Evolutionary conservation across 2,797 vertebrate species (phyloP), one percentile per base, ranked within the genome.

Genomic region (Toxotes lorentzi): DNA sequence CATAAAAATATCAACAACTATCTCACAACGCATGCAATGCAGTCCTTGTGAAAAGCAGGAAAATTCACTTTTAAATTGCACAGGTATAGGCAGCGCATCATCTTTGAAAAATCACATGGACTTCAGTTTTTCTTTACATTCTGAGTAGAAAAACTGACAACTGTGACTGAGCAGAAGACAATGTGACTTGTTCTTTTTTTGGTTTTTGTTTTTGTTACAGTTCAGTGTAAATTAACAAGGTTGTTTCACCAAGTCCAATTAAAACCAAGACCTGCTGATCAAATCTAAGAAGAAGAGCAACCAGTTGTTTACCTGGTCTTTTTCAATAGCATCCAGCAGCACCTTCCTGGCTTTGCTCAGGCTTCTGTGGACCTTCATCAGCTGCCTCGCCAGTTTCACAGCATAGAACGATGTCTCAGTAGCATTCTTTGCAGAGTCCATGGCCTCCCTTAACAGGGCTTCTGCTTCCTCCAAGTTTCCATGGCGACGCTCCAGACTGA

Each of bases 391-490:
- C 63, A 99, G 91, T 89, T 99, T 99, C 85, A 99, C 96, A 60
- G 97, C 96, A 38, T 97, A 99, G 88, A 99, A 99, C 0, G 98
- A 97, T 0, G 95, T 93, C 61, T 99, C 98, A 0, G 90, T 95
- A 21, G 91, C 76, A 32, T 94, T 96, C 57, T 95, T 97, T 30
- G 96, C 95, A 1, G 94, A 95, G 59, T 94, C 95, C 89, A 99
- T 96, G 19, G 97, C 97, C 2, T 99, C 98, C 56, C 95, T 94
- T 30, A 99, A 94, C 82, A 99, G 92, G 7, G 94, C 91, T 74
- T 99, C 98, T 0, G 98, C 98, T 85, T 96, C 96, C 9, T 97
- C 97, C 95, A 99, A 86, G 91, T 98, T 97, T 3, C 98, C 98
- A 0, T 97, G 97, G 19, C 98, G 96, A 86, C 98, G 97, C 80